Evolutionary conservation across 2,888 invertebrate genomes (phyloP), one percentile per base, ranked within the genome.

Genomic region (Thumatha senex): DNA sequence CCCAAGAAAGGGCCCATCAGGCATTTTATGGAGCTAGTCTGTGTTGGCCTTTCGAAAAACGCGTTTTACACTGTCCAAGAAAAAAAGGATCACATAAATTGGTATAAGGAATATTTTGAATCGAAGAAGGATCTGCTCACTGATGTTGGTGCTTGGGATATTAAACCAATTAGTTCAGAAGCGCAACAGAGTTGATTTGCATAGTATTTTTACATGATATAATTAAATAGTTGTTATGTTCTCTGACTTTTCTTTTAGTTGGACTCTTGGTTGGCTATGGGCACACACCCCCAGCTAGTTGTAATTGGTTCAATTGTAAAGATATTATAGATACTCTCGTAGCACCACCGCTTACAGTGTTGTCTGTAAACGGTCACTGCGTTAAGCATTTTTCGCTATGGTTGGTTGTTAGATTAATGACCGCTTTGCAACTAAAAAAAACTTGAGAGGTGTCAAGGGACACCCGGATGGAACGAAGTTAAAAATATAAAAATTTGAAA

Each of bases 11-110:
- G 99, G 0, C 99, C 99, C 0, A 92, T 99, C 61, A 93, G 98
- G 7, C 97, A 99, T 83, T 99, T 98, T 80, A 99, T 99, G 99
- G 98, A 99, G 75, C 92, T 99, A 7, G 98, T 99, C 0, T 96
- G 96, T 66, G 94, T 96, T 0, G 99, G 99, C 5, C 92, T 99
- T 0, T 98, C 98, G 0, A 98, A 98, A 84, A 99, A 99, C 89
- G 95, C 98, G 0, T 97, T 96, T 83, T 92, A 99, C 70, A 96
- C 96, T 0, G 97, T 96, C 0, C 84, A 95, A 60, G 96, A 98
- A 70, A 99, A 99, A 80, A 93, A 93, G 58, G 96, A 96, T 10
- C 98, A 98, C 73, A 96, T 99, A 40, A 84, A 94, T 56, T 99
- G 99, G 99, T 99, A 96, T 79, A 95, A 94, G 58, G 94, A 97